These are phyloP conservation scores for Gadus chalcogrammus DNA, from an alignment of 2,113 vertebrate genomes.

Conservation along the genomic window DNA sequence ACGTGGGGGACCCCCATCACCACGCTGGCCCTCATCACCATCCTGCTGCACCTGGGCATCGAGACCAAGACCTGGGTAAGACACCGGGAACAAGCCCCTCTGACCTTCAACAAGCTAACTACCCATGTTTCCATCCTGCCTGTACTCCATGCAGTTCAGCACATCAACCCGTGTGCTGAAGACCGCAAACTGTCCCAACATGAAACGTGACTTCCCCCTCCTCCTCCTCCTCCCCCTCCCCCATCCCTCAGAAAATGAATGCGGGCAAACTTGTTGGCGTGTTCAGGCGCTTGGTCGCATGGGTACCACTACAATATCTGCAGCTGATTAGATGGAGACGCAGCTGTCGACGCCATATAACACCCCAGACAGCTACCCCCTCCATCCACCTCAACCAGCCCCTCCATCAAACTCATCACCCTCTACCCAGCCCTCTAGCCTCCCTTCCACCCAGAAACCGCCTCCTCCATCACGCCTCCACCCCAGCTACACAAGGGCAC, in stretches of 20 bases:
- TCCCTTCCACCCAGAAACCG: too few species aligned
- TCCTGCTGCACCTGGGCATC: conserved; percentile 91
- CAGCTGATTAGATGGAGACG: conserved; percentile 49
- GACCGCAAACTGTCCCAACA: neutral
- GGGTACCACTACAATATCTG: conserved; percentile 31
- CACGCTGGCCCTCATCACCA: conserved; percentile 85
- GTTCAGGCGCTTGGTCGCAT: conserved; percentile 12
- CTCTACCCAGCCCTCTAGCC: too few species aligned
- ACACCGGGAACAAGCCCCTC: too few species aligned
- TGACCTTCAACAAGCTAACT: neutral
- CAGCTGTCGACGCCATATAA: conserved; percentile 29
- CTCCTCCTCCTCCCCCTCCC: neutral
- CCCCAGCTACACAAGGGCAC: too few species aligned
- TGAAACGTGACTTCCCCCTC: neutral
- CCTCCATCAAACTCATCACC: too few species aligned
- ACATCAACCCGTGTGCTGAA: neutral
- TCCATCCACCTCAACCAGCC: too few species aligned
- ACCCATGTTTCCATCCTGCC: neutral
- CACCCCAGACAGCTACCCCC: conserved; percentile 27
- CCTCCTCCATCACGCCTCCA: too few species aligned
- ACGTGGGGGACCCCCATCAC: conserved; percentile 95
- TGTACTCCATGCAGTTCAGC: too few species aligned
- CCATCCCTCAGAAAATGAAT: conserved; percentile 2
- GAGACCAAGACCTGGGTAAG: conserved; percentile 99
- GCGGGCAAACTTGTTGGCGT: neutral